Evolutionary conservation across 2,797 vertebrate genomes (phyloP), one percentile per base, ranked within the genome.

Genomic region (Oreonectes daqikongensis): DNA sequence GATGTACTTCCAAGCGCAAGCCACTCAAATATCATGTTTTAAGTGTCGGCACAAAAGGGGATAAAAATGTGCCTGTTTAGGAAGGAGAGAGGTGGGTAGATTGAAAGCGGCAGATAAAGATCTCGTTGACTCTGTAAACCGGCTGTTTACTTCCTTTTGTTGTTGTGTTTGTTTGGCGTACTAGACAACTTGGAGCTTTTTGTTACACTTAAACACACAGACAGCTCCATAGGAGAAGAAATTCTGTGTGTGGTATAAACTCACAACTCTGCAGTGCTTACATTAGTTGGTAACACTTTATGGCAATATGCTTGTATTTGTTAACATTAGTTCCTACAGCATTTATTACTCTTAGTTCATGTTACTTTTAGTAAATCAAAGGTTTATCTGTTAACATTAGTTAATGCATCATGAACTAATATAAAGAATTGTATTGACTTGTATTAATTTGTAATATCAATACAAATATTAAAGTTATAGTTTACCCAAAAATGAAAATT

Each of bases 1-100:
- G 89, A 91, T 86, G 79, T 77, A 76, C 72, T 72, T 79, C 10
- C 77, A 75, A 86, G 84, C 75, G 79, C 14, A 44, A 78, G 40
- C 3, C 64, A 48, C 55, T 67, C 64, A 52, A 48, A 60, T 70
- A 30, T 64, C 75, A 32, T 63, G 75, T 42, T 64, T 63, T 70
- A 18, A 64, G 22, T 24, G 35, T 44, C 14, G 22, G 63, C 59
- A 32, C 57, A n/a, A 35, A 40, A 32, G 32, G 18, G 52, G 18
- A 28, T 8, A 3, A 30, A n/a, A 70, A 63, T 69, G 44, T 53
- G 75, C 44, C 46, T 52, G 22, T 30, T 46, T 10, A 64, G 32
- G n/a, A 63, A 40, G 48, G 35, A 18, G 46, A 18, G 24, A 12
- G 28, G 38, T 67, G 66, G 40, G 22, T 30, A 30, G 57, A 50